Percentiles rank a stretch among this genome's conserved stretches.
phyloP scores from a whole-genome alignment of 2,888 invertebrate species.

The Pelosia muscerda region DNA sequence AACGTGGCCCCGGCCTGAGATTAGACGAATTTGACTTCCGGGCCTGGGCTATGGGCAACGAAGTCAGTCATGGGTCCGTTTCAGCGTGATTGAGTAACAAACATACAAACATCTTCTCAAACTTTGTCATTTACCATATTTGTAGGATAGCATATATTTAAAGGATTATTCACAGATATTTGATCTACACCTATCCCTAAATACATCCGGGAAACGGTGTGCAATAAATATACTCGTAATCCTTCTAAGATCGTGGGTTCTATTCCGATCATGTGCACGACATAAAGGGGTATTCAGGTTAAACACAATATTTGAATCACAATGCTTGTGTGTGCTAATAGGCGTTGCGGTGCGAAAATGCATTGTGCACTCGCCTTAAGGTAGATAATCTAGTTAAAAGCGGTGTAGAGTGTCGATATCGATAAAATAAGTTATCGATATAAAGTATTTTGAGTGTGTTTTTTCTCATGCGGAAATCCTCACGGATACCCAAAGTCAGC shows the following conservation, averaged over 20 bases:
- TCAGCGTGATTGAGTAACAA: no score
- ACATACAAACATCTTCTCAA: no score
- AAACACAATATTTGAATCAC: conserved; percentile 82
- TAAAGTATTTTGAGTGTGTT: not conserved
- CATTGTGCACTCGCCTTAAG: conserved; percentile 67
- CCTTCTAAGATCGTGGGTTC: conserved; percentile 56
- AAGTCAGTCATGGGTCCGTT: no score
- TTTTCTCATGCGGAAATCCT: no score
- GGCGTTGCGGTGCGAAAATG: conserved; percentile 81
- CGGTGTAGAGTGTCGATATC: conserved; percentile 21
- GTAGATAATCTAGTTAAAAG: conserved; percentile 70
- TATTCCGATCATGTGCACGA: conserved; percentile 61
- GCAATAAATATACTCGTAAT: conserved; percentile 47
- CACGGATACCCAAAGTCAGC: no score
- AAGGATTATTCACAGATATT: not conserved
- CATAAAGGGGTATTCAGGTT: conserved; percentile 68
- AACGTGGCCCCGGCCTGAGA: no score
- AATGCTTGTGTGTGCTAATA: conserved; percentile 77
- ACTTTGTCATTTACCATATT: no score
- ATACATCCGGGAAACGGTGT: conserved; percentile 49
- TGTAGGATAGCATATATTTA: not conserved
- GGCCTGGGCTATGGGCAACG: no score
- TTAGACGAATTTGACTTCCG: no score
- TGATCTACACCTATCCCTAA: conserved; percentile 16
- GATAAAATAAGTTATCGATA: conserved; percentile 3